These are phyloP conservation scores for Zaprionus nigranus DNA, from an alignment of 1,140 invertebrate genomes.

Conservation along the genomic window DNA sequence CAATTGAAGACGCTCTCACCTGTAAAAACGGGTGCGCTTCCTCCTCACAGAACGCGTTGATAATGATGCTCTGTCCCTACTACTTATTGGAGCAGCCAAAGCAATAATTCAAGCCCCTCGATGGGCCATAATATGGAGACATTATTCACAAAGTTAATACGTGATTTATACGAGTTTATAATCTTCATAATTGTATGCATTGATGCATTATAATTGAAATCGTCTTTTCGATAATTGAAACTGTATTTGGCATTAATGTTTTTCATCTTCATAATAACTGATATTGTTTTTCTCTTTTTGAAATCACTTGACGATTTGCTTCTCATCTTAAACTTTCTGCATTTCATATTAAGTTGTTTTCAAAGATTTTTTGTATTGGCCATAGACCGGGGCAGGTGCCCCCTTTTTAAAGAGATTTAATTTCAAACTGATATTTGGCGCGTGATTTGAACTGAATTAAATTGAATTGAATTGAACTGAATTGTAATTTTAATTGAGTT, in stretches of 20 bases:
- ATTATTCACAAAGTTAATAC: constrained; percentile 8
- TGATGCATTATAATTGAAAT: constrained; percentile 1
- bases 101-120: neutral
- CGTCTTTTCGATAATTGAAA: neutral
- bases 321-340: neutral
- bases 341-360: neutral
- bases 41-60: neutral
- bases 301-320: neutral
- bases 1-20: constrained; percentile 4
- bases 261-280: neutral
- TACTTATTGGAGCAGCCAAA: neutral
- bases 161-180: neutral
- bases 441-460: neutral
- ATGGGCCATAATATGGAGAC: neutral
- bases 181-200: constrained; percentile 4
- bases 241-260: neutral
- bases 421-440: constrained; percentile 1
- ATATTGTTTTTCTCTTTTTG: neutral
- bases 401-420: neutral
- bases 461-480: neutral
- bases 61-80: neutral
- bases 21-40: neutral
- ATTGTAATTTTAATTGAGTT: neutral
- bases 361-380: neutral
- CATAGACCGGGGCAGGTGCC: neutral